phyloP scores from a whole-genome alignment of 2,797 vertebrate genomes.

The Thalassophryne amazonica region DNA sequence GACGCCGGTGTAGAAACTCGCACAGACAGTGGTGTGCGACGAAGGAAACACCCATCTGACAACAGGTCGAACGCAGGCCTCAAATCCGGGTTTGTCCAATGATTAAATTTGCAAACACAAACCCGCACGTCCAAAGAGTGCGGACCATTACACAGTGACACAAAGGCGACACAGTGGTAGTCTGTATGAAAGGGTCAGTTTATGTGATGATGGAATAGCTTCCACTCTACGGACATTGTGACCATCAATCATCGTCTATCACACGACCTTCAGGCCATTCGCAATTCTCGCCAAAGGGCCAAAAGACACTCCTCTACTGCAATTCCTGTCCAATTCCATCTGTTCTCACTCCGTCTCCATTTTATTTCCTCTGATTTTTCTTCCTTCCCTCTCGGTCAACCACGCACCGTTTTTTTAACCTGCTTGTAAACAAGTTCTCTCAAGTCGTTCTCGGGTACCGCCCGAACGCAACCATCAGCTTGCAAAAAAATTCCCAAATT shows the following conservation, averaged over 20 bases:
- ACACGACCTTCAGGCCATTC: slow-evolving; percentile 65
- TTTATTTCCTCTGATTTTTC: slow-evolving; percentile 34
- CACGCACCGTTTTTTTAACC: slow-evolving; percentile 46
- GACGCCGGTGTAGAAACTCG: slow-evolving; percentile 13
- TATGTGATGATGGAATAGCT: slow-evolving; percentile 58
- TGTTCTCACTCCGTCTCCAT: slow-evolving; percentile 3
- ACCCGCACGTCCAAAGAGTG: slow-evolving; percentile 10
- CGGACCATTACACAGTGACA: slow-evolving; percentile 37
- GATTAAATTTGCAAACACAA: not conserved
- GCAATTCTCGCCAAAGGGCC: slow-evolving; percentile 25
- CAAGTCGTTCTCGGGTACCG: slow-evolving; percentile 15
- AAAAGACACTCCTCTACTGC: slow-evolving; percentile 27
- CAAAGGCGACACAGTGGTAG: slow-evolving; percentile 22
- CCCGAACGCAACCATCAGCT: slow-evolving; percentile 6
- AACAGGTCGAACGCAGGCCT: slow-evolving; percentile 23
- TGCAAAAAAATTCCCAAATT: slow-evolving; percentile 5
- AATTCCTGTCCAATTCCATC: slow-evolving; percentile 43
- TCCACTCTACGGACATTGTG: slow-evolving; percentile 43
- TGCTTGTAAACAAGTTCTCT: slow-evolving; percentile 27
- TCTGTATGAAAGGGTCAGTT: slow-evolving; percentile 52
- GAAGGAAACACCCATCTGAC: slow-evolving; percentile 42
- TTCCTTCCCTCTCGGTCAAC: slow-evolving; percentile 18
- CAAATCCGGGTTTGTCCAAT: slow-evolving; percentile 26
- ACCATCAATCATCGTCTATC: slow-evolving; percentile 74
- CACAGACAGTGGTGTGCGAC: slow-evolving; percentile 1